A percentile compares a stretch with the other conserved stretches of the same genome.
Evolutionary conservation across 2,113 vertebrate genomes (phyloP).

Genomic region (Prolemur simus): DNA sequence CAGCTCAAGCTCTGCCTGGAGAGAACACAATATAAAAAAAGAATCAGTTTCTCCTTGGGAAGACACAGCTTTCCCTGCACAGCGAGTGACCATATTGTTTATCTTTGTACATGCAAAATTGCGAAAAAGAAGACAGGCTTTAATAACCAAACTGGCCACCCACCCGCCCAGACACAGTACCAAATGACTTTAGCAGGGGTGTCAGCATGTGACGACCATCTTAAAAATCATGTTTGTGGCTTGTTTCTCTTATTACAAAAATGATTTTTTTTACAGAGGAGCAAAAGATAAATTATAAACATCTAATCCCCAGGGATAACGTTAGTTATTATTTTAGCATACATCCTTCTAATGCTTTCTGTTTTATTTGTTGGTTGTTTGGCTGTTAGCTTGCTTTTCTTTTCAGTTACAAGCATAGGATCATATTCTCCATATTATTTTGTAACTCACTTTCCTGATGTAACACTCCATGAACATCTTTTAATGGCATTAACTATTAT

Average conservation of each 20-base stretch:
- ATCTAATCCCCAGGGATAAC: background rate
- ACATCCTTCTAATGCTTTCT: background rate
- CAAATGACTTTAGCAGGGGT: background rate
- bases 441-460: background rate
- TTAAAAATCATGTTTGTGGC: background rate
- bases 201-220: background rate
- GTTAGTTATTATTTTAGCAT: background rate
- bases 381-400: conserved; percentile 5
- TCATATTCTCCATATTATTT: background rate
- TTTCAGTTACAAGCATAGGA: background rate
- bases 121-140: background rate
- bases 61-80: background rate
- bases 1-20: background rate
- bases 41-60: background rate
- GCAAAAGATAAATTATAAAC: background rate
- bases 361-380: background rate
- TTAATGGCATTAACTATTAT: background rate
- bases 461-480: background rate
- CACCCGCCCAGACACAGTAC: background rate
- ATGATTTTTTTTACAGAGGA: background rate
- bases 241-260: conserved; percentile 27
- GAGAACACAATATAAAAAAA: background rate
- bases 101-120: background rate
- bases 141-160: background rate
- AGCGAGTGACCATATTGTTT: background rate